phyloP scores from a whole-genome alignment of 2,113 vertebrate species.

The Acanthisitta chloris region DNA sequence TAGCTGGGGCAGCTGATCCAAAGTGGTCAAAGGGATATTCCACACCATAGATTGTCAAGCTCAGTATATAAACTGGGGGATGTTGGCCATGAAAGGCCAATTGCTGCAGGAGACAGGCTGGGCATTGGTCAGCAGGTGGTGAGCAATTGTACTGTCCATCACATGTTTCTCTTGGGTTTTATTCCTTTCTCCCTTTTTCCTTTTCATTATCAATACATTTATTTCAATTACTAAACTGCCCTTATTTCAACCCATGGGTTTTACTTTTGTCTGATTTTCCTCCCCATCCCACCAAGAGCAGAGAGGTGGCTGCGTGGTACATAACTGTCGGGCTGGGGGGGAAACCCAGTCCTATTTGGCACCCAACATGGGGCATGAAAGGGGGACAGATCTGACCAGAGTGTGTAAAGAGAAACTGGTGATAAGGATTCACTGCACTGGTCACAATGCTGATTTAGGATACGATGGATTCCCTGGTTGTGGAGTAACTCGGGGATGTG shows the following conservation, averaged over 20 bases:
- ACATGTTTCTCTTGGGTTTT: not conserved
- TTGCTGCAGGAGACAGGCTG: not conserved
- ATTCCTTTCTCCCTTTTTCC: not conserved
- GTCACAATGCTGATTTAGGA: rapidly evolving
- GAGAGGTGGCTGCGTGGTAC: rapidly evolving
- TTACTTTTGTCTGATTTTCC: rapidly evolving
- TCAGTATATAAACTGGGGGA: not conserved
- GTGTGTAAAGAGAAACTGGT: not conserved
- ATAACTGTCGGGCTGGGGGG: not conserved
- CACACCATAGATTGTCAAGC: not conserved
- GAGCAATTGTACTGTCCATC: not conserved
- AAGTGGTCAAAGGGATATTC: not conserved
- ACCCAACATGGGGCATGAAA: not conserved
- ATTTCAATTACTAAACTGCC: not conserved
- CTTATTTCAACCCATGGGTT: not conserved
- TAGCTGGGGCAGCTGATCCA: not conserved
- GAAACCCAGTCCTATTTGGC: not conserved
- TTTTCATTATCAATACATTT: not conserved
- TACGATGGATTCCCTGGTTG: not conserved
- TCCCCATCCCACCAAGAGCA: not conserved
- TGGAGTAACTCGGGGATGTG: not conserved
- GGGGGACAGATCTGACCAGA: not conserved
- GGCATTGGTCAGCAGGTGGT: rapidly evolving
- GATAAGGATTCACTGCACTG: rapidly evolving
- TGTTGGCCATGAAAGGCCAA: not conserved